Evolutionary conservation across 2,888 invertebrate species (phyloP), one percentile per base, ranked within the genome.

Genomic region (Phymatocera aterrima): DNA sequence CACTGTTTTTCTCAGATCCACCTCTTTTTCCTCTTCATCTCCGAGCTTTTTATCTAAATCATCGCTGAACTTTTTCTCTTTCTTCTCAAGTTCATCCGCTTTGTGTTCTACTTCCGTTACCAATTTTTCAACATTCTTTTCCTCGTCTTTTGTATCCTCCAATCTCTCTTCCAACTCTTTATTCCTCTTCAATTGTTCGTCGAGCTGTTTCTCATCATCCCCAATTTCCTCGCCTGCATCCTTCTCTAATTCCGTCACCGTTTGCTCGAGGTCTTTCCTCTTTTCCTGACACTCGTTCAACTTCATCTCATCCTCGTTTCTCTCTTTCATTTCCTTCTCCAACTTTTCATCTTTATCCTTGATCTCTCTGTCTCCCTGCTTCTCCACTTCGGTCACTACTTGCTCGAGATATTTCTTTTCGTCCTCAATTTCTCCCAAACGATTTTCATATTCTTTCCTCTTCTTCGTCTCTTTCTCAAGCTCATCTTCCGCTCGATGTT

Each of bases 161-260:
- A 72, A 40, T 72, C 34, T 72, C 4, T 51, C n/a, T 40, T 57
- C 24, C 28, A 61, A 28, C 43, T 78, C 54, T 57, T 77, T 79
- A 34, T 80, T 77, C 6, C 78, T 46, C 34, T 81, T 64, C 8
- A 79, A 37, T 4, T 81, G 81, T 18, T 85, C 83, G 8, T 15
- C 75, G 2, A 81, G 24, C 37, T 80, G 15, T 8, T 80, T 79
- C 3, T 65, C 77, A 4, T 84, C 79, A 2, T 77, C 77, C n/a
- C 74, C 70, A 2, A 60, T 57, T 18, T 81, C 43, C 21, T 77
- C 77, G 15, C 77, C 37, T 18, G 84, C 84, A 43, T 46, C 78
- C 5, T 81, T 68, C 8, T 82, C 51, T 34, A 82, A 72, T 60
- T 83, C 65, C 10, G 72, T 79, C 31, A 83, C 81, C 6, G 78